phyloP scores from a whole-genome alignment of 2,113 vertebrate species.

The Heterotilapia buettikoferi region DNA sequence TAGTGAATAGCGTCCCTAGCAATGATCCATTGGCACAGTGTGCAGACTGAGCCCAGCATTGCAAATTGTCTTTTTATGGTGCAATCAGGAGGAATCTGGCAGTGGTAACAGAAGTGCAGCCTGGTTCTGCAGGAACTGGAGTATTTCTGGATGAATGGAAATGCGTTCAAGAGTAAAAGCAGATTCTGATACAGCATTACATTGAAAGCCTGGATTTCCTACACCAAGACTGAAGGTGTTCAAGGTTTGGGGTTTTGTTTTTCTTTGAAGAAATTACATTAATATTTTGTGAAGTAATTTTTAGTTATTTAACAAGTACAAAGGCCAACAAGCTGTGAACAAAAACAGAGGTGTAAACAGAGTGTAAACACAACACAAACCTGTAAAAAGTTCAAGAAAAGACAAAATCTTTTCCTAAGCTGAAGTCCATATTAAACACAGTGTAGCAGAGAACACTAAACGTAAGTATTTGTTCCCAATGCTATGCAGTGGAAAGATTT shows the following conservation, averaged over 20 bases:
- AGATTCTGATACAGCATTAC: neutral
- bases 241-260: neutral
- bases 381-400: neutral
- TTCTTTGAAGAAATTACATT: neutral
- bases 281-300: neutral
- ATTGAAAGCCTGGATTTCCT: neutral
- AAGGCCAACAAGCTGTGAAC: neutral
- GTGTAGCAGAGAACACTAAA: neutral
- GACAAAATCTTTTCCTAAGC: neutral
- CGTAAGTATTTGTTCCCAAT: too few species aligned
- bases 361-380: neutral
- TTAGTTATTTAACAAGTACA: neutral
- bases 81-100: constrained; percentile 13
- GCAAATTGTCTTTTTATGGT: constrained; percentile 16
- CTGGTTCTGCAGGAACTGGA: constrained; percentile 4
- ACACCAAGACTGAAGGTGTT: neutral
- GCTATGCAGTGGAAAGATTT: neutral
- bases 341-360: neutral
- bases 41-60: neutral
- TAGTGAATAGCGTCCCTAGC: neutral
- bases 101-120: neutral
- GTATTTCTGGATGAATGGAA: constrained; percentile 4
- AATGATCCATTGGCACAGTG: neutral
- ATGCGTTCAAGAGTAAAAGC: neutral
- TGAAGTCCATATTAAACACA: neutral